These are phyloP conservation scores for Cryptotis parvus DNA, from an alignment of 2,113 vertebrate species.

Conservation along the genomic window DNA sequence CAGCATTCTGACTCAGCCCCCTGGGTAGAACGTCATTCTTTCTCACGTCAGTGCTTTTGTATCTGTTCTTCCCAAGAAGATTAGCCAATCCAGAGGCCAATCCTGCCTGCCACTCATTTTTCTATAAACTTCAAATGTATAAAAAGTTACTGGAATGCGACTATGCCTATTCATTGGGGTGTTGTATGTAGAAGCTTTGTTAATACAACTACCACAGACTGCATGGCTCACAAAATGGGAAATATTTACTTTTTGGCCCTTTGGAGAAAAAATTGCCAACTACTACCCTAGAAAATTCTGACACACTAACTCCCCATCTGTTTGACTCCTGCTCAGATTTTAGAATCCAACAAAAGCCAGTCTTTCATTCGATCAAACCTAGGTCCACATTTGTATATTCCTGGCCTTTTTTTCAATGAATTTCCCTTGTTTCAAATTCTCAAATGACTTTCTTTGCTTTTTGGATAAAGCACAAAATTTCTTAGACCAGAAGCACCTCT, in stretches of 20 bases:
- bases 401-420: background rate
- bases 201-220: background rate
- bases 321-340: constrained; percentile 10
- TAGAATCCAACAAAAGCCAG: background rate
- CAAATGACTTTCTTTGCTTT: background rate
- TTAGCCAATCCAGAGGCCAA: background rate
- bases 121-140: background rate
- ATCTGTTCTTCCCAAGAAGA: background rate
- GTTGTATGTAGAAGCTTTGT: background rate
- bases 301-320: background rate
- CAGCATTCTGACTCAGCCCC: background rate
- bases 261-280: constrained; percentile 5
- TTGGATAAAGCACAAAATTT: background rate
- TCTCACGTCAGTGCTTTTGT: no score
- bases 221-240: background rate
- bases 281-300: constrained; percentile 11
- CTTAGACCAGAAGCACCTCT: no score
- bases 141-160: constrained; percentile 11
- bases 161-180: background rate
- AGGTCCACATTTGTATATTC: background rate
- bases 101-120: background rate
- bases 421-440: background rate
- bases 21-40: background rate
- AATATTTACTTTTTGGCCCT: constrained; percentile 1
- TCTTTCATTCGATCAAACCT: background rate